These are phyloP conservation scores for Trissolcus basalis DNA, from an alignment of 1,140 invertebrate species.

Conservation along the genomic window DNA sequence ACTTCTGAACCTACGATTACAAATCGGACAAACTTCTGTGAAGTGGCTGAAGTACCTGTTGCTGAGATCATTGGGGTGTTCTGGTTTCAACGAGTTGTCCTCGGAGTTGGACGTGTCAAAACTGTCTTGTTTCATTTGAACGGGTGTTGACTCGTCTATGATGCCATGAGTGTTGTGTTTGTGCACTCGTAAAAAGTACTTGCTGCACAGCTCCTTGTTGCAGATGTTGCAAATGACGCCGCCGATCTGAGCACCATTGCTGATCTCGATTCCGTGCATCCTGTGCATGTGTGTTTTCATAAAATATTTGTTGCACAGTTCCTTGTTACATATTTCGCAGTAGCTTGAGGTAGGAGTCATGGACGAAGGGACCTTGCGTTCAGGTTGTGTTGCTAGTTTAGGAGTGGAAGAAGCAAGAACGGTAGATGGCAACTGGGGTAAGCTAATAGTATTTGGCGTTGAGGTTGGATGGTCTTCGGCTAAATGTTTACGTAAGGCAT, in stretches of 20 bases:
- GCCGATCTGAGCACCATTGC: constrained; percentile 92
- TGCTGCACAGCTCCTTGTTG: constrained; percentile 97
- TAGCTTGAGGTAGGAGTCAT: constrained; percentile 88
- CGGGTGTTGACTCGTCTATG: constrained; percentile 80
- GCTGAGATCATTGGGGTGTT: constrained; percentile 77
- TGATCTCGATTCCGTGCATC: constrained; percentile 98
- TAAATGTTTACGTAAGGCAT: constrained; percentile 79
- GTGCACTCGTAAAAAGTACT: constrained; percentile 97
- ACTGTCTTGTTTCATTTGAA: constrained; percentile 62
- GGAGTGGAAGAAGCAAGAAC: constrained; percentile 34
- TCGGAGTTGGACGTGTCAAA: constrained; percentile 65
- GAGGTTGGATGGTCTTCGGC: constrained; percentile 76
- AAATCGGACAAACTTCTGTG: constrained; percentile 90
- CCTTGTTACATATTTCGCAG: constrained; percentile 99
- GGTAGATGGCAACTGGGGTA: constrained; percentile 41
- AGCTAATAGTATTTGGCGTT: constrained; percentile 39
- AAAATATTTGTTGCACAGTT: constrained; percentile 99
- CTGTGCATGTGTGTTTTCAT: constrained; percentile 99
- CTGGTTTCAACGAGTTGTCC: constrained; percentile 77
- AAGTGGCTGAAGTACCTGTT: constrained; percentile 83
- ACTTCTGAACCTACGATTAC: constrained; percentile 90
- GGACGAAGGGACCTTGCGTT: constrained; percentile 63
- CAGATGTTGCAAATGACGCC: constrained; percentile 97
- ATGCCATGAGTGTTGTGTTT: constrained; percentile 99
- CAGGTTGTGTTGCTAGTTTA: constrained; percentile 54